Base-by-base conservation (phyloP, 2,797 vertebrate species). In the Leuciscus waleckii region DNA sequence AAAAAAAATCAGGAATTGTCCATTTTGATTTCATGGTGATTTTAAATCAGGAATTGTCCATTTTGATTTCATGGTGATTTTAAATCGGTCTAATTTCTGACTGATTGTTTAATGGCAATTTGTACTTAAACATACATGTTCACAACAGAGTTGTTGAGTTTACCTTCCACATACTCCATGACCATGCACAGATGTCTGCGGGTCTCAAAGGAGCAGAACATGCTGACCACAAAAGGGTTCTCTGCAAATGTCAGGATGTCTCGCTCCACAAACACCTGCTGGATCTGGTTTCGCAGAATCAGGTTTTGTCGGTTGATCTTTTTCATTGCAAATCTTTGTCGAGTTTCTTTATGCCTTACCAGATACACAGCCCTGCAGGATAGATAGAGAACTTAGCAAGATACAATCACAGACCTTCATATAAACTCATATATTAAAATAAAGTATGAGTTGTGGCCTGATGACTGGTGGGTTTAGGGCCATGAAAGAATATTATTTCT, bases 221-320 rank as follows among this genome's bases (percentile, higher is more conserved):
- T 99, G 90, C 98, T 97, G 89, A 99, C 98, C 11, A 99, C 98
- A 0, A 99, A 99, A 3, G 98, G 98, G 90, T 99, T 99, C 92
- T 99, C 98, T 0, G 98, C 98, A 0, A 99, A 99, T 1, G 98
- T 99, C 43, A 99, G 93, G 92, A 99, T 99, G 92, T 99, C 98
- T 0, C 98, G 94, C 92, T 99, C 98, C 90, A 99, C 98, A 0
- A 99, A 99, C 13, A 97, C 98, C 93, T 99, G 98, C 92, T 99
- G 97, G 92, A 99, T 98, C 95, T 99, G 98, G 94, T 99, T 99
- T 84, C 98, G 96, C 89, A 99, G 93, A 65, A 97, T 96, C 82
- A 99, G 92, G 93, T 99, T 99, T 93, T 99, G 98, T n/a, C 98
- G 97, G 91, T 99, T 99, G 87, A 99, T 98, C 91, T 99, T 99